Base-by-base conservation (phyloP, 2,888 invertebrate genomes). In the Ecliptopera silaceata region DNA sequence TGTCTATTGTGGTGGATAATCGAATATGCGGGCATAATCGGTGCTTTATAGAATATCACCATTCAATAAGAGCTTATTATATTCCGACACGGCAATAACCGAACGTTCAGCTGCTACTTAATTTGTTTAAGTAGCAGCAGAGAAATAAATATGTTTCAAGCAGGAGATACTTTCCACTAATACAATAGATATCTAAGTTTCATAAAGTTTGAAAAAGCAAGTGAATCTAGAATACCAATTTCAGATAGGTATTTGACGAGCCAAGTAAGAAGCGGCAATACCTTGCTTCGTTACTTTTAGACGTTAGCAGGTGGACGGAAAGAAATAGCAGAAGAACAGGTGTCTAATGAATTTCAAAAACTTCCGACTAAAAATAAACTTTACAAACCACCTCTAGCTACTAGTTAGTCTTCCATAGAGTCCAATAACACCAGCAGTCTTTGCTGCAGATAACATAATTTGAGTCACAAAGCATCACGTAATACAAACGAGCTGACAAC, bases 21-120 rank as follows among this genome's bases (percentile, higher is more conserved):
- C 79, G 83, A 81, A 83, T 77, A 85, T 85, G 85, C 84, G 87
- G 86, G 85, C 64, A 76, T 79, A 79, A 83, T 85, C 83, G 80
- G 75, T 78, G 79, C 74, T 79, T 72, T 75, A 71, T 75, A 69
- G 65, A 72, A 72, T 72, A 64, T 67, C 52, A 41, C 44, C 68
- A 69, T 66, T 69, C 66, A 67, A 61, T 65, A 64, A 49, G 31
- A 36, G 55, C 34, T 63, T 61, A 60, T 64, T 63, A 55, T 58
- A 51, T 63, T 59, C 41, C 47, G 55, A 55, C 52, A 51, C 22
- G 31, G 39, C 59, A 44, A 50, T 51, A 26, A 42, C 12, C 6
- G 26, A 31, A 34, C 51, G n/a, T n/a, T 22, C 41, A 41, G 41
- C 20, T 41, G 41, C 18, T 41, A 20, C 39, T 39, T 26, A 26